Evolutionary conservation across 2,113 vertebrate species (phyloP).

Genomic region (Neolamprologus tretocephalus): DNA sequence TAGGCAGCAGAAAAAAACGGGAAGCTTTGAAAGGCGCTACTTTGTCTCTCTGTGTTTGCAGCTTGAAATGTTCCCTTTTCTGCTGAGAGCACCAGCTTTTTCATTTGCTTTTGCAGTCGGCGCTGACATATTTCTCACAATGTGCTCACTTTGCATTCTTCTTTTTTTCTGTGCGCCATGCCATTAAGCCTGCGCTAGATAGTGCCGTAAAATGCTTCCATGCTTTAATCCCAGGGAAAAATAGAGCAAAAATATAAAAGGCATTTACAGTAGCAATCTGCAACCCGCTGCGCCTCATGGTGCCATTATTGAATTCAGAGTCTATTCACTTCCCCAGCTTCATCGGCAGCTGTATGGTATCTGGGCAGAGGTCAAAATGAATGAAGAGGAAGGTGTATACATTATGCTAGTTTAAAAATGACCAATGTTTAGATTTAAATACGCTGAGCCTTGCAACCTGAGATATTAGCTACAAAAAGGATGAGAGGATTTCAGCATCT

Average conservation of each 20-base stretch:
- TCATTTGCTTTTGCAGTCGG: constrained; percentile 12
- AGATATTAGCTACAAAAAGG: background rate
- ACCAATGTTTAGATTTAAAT: background rate
- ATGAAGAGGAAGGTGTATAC: background rate
- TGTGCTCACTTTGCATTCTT: constrained; percentile 25
- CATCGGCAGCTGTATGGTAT: background rate
- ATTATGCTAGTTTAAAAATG: background rate
- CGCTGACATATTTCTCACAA: constrained; percentile 11
- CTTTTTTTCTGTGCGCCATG: background rate
- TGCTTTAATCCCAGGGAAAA: constrained; percentile 8
- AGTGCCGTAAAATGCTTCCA: constrained; percentile 3
- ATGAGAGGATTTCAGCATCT: background rate
- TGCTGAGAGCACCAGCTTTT: constrained; percentile 11
- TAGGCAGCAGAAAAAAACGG: background rate
- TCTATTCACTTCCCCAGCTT: background rate
- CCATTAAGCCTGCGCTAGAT: constrained; percentile 12
- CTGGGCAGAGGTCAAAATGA: background rate
- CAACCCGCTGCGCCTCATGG: background rate
- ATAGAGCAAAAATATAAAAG: constrained; percentile 20
- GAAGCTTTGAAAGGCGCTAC: background rate
- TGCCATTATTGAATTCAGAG: background rate
- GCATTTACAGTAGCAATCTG: constrained; percentile 12
- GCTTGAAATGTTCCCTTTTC: background rate
- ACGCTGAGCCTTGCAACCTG: background rate
- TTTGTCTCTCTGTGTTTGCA: background rate